Conservation (phyloP, 2,113 vertebrate genomes). For the Xiphophorus maculatus region DNA sequence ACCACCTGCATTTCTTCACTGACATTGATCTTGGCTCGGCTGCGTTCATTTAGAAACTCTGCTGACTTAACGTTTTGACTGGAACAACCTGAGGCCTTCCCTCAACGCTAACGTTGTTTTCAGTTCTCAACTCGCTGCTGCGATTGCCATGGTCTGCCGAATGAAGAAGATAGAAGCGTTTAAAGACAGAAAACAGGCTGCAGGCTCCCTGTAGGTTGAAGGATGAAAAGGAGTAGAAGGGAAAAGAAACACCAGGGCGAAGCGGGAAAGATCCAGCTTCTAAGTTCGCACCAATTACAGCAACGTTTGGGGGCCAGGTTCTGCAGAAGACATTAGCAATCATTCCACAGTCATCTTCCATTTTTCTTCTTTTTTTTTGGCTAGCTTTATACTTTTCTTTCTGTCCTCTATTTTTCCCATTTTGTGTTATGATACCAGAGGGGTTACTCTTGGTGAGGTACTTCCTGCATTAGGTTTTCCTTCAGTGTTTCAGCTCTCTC, state of each 20-base stretch:
- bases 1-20: conserved; percentile 65
- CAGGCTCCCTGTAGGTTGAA: conserved; percentile 38
- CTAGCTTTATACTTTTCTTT: conserved; percentile 34
- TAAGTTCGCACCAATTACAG: conserved; percentile 74
- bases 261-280: conserved; percentile 66
- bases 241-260: conserved; percentile 11
- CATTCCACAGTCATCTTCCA: conserved; percentile 27
- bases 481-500: conserved; percentile 37
- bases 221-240: conserved; percentile 38
- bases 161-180: conserved; percentile 31
- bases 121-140: conserved; percentile 18
- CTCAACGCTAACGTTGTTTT: conserved; percentile 28
- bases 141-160: conserved; percentile 46
- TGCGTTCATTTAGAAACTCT: conserved; percentile 32
- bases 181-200: conserved; percentile 32
- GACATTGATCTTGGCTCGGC: conserved; percentile 55
- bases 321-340: conserved; percentile 75
- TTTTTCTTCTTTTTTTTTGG: conserved; percentile 5
- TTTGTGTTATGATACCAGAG: conserved; percentile 73
- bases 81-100: conserved; percentile 55
- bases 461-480: conserved; percentile 76
- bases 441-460: conserved; percentile 73
- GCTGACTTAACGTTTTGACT: conserved; percentile 67
- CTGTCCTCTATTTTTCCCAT: conserved; percentile 45
- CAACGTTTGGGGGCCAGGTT: conserved; percentile 66